Conservation (phyloP, 2,888 invertebrate species). For the Noctua fimbriata region DNA sequence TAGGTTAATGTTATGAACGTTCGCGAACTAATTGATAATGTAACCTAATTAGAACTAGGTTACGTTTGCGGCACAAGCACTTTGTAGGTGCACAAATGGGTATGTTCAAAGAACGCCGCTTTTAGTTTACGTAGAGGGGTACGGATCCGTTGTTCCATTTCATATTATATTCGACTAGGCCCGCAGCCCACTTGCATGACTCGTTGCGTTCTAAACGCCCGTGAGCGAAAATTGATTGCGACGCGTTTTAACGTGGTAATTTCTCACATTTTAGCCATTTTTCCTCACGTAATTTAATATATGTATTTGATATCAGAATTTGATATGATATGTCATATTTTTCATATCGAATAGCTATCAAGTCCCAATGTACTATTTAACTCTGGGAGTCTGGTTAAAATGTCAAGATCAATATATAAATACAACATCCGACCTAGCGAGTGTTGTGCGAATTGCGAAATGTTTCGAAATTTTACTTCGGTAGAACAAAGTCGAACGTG, state of each 20-base stretch:
- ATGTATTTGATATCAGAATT: neutral
- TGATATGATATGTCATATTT: neutral
- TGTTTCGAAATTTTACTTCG: neutral
- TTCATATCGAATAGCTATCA: neutral
- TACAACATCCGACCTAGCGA: neutral
- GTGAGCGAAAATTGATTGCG: constrained; percentile 6
- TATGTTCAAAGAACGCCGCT: constrained; percentile 37
- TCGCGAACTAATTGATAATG: constrained; percentile 39
- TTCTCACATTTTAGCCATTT: constrained; percentile 6
- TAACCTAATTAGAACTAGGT: constrained; percentile 41
- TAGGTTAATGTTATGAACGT: constrained; percentile 32
- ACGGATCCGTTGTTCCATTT: constrained; percentile 40
- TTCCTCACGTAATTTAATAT: neutral
- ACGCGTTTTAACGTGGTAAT: constrained; percentile 16
- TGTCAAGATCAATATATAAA: neutral
- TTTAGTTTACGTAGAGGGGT: constrained; percentile 31
- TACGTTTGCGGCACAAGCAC: constrained; percentile 31
- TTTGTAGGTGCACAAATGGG: constrained; percentile 17
- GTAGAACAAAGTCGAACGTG: neutral
- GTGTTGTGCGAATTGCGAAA: neutral
- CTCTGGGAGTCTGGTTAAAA: neutral
- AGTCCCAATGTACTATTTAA: neutral
- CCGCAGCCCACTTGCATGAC: constrained; percentile 22
- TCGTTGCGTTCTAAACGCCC: constrained; percentile 18
- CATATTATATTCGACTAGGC: constrained; percentile 49